Evolutionary conservation across 2,113 vertebrate genomes (phyloP).

Genomic region (Todiramphus saurophagus): DNA sequence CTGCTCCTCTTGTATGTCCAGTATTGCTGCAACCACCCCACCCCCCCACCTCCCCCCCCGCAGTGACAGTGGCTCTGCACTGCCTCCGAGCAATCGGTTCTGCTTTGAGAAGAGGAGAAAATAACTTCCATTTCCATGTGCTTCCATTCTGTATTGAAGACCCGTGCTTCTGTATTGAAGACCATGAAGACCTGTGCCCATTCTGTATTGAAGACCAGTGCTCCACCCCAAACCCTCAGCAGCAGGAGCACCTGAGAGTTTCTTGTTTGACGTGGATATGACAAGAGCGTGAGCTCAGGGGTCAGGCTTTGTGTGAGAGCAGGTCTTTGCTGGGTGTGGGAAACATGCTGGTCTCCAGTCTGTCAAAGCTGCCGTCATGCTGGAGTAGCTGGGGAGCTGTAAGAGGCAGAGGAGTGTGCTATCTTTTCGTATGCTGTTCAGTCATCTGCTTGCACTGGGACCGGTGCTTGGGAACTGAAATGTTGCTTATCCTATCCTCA

Average conservation of each 20-base stretch:
- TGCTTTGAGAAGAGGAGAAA: background rate
- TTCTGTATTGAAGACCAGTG: background rate
- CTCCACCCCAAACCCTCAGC: background rate
- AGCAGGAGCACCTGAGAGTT: background rate
- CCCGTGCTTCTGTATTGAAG: background rate
- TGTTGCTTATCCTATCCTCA: background rate
- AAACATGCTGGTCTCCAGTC: background rate
- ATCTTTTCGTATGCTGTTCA: background rate
- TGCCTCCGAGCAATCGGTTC: fast-evolving
- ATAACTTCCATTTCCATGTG: background rate
- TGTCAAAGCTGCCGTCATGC: fast-evolving
- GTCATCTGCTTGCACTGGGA: background rate
- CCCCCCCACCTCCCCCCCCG: too few relatives aligned
- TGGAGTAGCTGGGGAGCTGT: background rate
- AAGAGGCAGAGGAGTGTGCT: background rate
- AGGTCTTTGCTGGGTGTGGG: background rate
- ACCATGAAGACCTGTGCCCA: background rate
- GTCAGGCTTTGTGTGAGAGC: background rate
- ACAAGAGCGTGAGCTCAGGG: background rate
- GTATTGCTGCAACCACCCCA: background rate
- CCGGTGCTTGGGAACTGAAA: background rate
- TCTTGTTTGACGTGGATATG: background rate
- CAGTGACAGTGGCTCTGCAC: background rate
- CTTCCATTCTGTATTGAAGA: background rate
- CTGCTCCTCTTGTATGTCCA: background rate